Evolutionary conservation across 2,113 vertebrate species (phyloP).

Genomic region (Tachycineta bicolor): DNA sequence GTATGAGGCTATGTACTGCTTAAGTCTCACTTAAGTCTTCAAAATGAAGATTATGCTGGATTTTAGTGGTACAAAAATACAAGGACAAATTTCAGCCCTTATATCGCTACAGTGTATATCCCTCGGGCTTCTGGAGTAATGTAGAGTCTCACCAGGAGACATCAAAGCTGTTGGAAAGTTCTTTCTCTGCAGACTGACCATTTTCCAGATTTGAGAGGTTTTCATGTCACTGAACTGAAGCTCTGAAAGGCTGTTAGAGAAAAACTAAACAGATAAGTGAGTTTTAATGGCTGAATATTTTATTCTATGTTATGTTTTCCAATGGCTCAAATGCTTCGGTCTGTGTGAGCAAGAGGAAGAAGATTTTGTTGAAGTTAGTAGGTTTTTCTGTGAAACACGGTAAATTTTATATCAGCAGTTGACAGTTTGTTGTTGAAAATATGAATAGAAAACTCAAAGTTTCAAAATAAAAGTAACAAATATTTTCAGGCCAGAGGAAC

Average conservation of each 20-base stretch:
- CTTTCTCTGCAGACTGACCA: neutral
- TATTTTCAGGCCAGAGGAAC: neutral
- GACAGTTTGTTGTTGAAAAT: neutral
- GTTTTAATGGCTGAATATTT: neutral
- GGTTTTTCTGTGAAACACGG: neutral
- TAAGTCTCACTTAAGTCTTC: slow-evolving; percentile 56
- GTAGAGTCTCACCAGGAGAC: neutral
- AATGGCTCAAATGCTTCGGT: neutral
- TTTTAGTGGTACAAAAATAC: neutral
- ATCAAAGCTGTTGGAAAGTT: neutral
- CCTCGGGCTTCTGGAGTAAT: neutral
- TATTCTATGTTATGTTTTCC: neutral
- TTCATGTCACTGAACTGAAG: neutral
- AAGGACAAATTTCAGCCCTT: neutral
- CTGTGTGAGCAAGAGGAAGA: neutral
- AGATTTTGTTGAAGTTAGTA: slow-evolving; percentile 2
- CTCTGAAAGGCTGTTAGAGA: neutral
- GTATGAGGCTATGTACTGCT: slow-evolving; percentile 22
- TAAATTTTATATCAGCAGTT: neutral
- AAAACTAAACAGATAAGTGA: neutral
- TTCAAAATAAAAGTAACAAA: neutral
- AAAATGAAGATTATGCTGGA: neutral
- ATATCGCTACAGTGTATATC: neutral
- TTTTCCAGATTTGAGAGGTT: neutral
- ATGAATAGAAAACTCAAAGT: neutral